Evolutionary conservation across 2,888 invertebrate species (phyloP), one percentile per base, ranked within the genome.

Genomic region (Blastobasis adustella): DNA sequence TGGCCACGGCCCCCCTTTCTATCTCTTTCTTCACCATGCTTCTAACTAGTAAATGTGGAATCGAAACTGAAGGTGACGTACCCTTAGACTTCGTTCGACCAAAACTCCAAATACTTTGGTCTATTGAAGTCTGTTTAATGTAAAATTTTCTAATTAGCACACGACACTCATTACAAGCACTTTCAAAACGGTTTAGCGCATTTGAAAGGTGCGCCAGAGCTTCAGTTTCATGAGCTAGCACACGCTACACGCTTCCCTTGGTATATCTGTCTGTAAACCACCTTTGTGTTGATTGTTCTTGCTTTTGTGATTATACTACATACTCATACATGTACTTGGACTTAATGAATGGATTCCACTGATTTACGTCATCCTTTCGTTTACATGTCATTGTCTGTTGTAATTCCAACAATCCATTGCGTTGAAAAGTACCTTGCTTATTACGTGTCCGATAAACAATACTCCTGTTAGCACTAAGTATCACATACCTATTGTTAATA

Each of bases 1-100:
- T 88, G 86, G 87, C 85, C 86, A 76, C 76, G 79, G 77, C 79
- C 79, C 73, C 77, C 66, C 63, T 66, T 65, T 72, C 70, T 78
- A 67, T 75, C 72, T 76, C 61, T 79, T 65, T 78, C 62, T 76
- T 63, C 66, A 76, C 73, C 67, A 64, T 69, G 72, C 76, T 76
- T 72, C 56, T n/a, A 5, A n/a, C 7, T 73, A 64, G 71, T 66
- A 54, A 71, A 58, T 58, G 64, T 65, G 69, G 71, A 71, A 69
- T 23, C 66, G 77, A 82, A 82, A 82, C 79, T 83, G 76, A 80
- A 82, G 79, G 71, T 73, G 65, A 63, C 65, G 65, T 67, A 61
- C 58, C 61, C 63, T 64, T 37, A 4, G 5, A 23, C 5, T 42
- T 10, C 42, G 5, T 42, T 42, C 5, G 9, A 42, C n/a, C 41